Evolutionary conservation across 1,140 invertebrate genomes (phyloP), one percentile per base, ranked within the genome.

Genomic region (Diachasmimorpha longicaudata): DNA sequence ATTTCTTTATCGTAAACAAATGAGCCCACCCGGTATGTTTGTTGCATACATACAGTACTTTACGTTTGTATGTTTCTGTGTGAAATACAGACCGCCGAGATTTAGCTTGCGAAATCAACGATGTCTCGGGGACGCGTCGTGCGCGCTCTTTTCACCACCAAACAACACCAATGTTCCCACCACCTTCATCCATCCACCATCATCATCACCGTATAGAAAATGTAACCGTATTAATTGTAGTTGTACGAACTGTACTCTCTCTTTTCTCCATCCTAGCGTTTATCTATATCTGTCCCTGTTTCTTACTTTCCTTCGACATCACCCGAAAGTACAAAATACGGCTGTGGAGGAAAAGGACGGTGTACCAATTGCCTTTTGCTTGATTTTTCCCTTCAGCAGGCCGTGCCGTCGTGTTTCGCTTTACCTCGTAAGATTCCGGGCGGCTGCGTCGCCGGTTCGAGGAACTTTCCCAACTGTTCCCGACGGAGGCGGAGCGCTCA

Each of bases 381-480:
- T 63, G 25, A 31, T 25, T 25, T 19, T 25, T 52, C 48, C 48
- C 9, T 52, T 63, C 10, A 19, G 58, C 58, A 25, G 58, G 58
- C 58, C 21, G 58, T 63, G 58, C 14, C 14, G 58, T 63, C 58
- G 58, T 52, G 48, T 63, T 63, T 63, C 58, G 58, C 23, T 63
- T 63, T 63, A 63, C 58, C 58, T 63, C 58, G 58, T 63, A 63
- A 31, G 23, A 63, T 63, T 63, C 58, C 58, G 58, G 58, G 23
- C 58, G 58, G 58, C 58, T 63, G 58, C 58, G 58, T 63, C 58
- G 58, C 23, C 58, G 58, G 58, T 63, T 63, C 58, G 58, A 63
- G 58, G 58, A 63, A 63, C 58, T 63, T 63, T 63, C 58, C 58
- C 58, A 63, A 63, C 58, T 63, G 58, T 63, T 63, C 58, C 58